Base-by-base conservation (phyloP, 92 coral and sea anemone genomes). In the Heteractis magnifica region DNA sequence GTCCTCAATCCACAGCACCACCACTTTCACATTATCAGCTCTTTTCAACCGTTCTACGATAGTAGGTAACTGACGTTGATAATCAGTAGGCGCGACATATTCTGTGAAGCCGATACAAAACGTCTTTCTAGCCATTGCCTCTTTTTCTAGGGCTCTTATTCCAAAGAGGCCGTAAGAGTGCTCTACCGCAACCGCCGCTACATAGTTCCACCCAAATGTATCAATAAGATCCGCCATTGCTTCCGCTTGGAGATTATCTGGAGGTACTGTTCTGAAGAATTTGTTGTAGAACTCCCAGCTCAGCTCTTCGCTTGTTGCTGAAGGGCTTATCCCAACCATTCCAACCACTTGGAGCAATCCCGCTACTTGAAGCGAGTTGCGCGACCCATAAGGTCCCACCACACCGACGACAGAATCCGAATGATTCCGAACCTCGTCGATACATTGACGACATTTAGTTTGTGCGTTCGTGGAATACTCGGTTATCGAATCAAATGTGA, bases 211-310 rank as follows among this genome's bases (percentile, higher is more conserved):
- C 0, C 79, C 75, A 51, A 92, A 92, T 49, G 76, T 52, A 21
- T 88, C 93, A 49, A 92, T 90, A 10, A 92, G 84, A 64, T 90
- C 93, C 4, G 95, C 95, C 95, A 92, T 92, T 2, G 95, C 95
- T 72, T 79, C 83, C 10, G 95, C 95, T 87, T 92, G 95, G 49
- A 51, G 87, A 13, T 62, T 53, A 77, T 92, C 95, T 0, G 93
- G 91, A 0, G 95, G 90, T 11, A 90, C 95, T 5, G 93, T 90
- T 4, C 95, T 82, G 8, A 90, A 75, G 71, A 87, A 92, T 77
- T 86, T 82, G 4, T 80, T 83, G 65, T 92, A 92, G 64, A 92
- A 87, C 9, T 93, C 59, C 91, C 92, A 88, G 55, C 95, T 92
- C 5, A 92, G 91, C 51, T 92, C 95, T 65, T 86, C 92, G 71